Base-by-base conservation (phyloP, 2,888 invertebrate genomes). In the Hirudinaria manillensis region DNA sequence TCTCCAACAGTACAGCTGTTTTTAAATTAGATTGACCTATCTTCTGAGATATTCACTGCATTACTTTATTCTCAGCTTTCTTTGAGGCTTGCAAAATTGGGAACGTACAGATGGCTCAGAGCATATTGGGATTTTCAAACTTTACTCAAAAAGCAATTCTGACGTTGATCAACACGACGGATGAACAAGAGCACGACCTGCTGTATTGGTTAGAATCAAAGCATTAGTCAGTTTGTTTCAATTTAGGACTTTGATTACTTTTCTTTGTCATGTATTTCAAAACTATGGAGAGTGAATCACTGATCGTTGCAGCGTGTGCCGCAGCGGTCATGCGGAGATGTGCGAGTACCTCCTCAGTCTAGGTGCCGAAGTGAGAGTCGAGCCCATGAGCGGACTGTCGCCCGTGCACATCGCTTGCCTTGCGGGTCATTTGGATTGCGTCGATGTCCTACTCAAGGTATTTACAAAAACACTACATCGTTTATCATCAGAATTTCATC, bases 381-480 rank as follows among this genome's bases (percentile, higher is more conserved):
- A 95, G 86, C 91, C 93, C 0, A 91, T 93, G 38, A 95, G 95
- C 2, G 91, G 92, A 82, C 94, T 96, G 85, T 93, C 94, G 0
- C 94, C 96, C 0, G 88, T 97, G 0, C 95, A 96, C 86, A 91
- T 93, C 75, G 92, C 95, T 3, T 91, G 92, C 78, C 92, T 93
- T 82, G 92, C 92, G 82, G 94, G 94, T 0, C 91, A 92, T 82
- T 86, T 88, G 78, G 91, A 91, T 68, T 91, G 94, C 76, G 91
- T 90, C 0, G 90, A 90, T 80, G 83, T 91, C 78, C 86, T 95
- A 80, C 87, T 95, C 21, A 87, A 88, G 85, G 89, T 89, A 55
- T 74, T 24, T 67, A 24, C 36, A 32, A 36, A 70, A 27, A n/a
- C 24, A 27, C 27, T 53, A 16, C 21, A 53, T 13, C n/a, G 24